Conservation (phyloP, 30 jellyfish, hydroid and myxozoan species). For the Cassiopea andromeda region DNA sequence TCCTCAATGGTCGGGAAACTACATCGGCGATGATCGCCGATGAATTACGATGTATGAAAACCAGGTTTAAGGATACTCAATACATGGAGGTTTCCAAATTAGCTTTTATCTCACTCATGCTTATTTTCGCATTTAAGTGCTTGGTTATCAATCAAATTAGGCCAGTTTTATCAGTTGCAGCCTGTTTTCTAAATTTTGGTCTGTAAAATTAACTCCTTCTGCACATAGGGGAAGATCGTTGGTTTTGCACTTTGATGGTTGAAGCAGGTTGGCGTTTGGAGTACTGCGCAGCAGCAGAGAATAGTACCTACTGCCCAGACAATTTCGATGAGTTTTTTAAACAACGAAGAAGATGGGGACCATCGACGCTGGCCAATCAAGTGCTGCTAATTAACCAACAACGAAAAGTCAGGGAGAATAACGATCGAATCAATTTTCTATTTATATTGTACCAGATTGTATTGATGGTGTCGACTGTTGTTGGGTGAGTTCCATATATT, state of each 20-base stretch:
- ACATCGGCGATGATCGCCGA: too few relatives aligned
- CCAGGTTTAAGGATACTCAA: too few relatives aligned
- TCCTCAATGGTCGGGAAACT: too few relatives aligned
- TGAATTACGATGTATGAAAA: too few relatives aligned
- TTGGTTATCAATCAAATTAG: too few relatives aligned
- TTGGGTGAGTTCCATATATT: slow-evolving; percentile 98
- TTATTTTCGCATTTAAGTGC: too few relatives aligned
- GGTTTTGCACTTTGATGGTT: slow-evolving; percentile 94
- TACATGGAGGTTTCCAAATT: too few relatives aligned
- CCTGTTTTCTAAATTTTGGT: too few relatives aligned
- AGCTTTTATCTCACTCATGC: too few relatives aligned
- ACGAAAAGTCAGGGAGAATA: slow-evolving; percentile 65
- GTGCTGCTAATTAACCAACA: slow-evolving; percentile 69
- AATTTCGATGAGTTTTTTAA: slow-evolving; percentile 91
- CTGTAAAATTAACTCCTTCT: too few relatives aligned
- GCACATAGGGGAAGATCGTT: slow-evolving; percentile 99
- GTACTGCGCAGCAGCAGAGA: slow-evolving; percentile 93
- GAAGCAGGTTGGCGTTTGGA: slow-evolving; percentile 98
- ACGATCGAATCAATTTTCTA: slow-evolving; percentile 75
- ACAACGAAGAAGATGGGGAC: slow-evolving; percentile 98
- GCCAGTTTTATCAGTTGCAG: too few relatives aligned
- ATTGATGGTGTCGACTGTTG: slow-evolving; percentile 78
- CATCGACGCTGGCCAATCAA: slow-evolving; percentile 94
- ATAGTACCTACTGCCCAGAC: slow-evolving; percentile 95
- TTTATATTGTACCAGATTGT: slow-evolving; percentile 84